These are phyloP conservation scores for Proales similis DNA, from an alignment of 1,140 invertebrate species.

Conservation along the genomic window DNA sequence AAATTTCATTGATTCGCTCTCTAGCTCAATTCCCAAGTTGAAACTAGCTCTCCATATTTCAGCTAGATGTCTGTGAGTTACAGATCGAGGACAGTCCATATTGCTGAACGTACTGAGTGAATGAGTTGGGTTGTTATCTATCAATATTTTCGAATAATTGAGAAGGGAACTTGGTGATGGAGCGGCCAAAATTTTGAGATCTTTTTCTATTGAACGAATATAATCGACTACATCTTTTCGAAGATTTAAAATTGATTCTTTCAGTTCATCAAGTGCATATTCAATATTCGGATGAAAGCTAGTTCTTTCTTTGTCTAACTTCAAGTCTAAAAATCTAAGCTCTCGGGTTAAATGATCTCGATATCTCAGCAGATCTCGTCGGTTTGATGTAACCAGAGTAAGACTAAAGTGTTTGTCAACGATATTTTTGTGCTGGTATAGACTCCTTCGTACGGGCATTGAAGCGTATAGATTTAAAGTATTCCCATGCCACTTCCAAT, in stretches of 20 bases:
- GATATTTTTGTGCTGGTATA: conserved; percentile 26
- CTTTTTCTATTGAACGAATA: conserved; percentile 15
- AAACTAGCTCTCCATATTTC: conserved; percentile 12
- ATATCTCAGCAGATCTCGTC: background rate
- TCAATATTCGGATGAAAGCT: conserved; percentile 32
- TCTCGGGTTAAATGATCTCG: conserved; percentile 4
- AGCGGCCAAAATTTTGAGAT: no score
- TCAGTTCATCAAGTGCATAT: background rate
- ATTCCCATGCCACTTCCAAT: background rate
- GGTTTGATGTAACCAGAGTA: conserved; percentile 22
- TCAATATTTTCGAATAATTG: no score
- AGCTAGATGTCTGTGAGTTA: background rate
- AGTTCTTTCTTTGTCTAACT: conserved; percentile 12
- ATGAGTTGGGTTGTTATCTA: no score
- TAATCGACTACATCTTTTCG: background rate
- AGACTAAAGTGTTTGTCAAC: background rate
- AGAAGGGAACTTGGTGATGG: no score
- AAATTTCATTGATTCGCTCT: conserved; percentile 17
- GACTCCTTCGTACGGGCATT: background rate
- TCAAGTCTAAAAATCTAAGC: conserved; percentile 14
- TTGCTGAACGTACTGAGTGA: no score
- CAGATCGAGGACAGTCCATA: no score
- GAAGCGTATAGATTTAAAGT: conserved; percentile 5
- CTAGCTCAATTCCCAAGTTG: conserved; percentile 21
- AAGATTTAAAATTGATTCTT: conserved; percentile 19